Evolutionary conservation across 1,140 invertebrate genomes (phyloP), one percentile per base, ranked within the genome.

Genomic region (Pseudoatta argentina): DNA sequence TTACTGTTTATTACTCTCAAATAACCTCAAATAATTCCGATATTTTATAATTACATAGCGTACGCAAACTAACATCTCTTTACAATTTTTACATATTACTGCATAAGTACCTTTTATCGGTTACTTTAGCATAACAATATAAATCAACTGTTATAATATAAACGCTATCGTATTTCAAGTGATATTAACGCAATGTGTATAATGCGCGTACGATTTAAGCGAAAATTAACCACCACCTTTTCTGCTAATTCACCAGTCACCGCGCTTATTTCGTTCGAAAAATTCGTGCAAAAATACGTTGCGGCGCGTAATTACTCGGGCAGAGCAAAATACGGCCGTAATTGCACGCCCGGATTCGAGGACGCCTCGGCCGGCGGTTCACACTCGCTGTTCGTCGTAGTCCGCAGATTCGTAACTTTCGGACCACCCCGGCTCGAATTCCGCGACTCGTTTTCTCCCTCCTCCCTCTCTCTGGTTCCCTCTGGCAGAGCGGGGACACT

Each of bases 341-440:
- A 78, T 85, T 78, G 48, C 57, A 44, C 59, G 27, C 39, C 6
- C 21, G 55, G 71, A 83, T 83, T 83, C 69, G 67, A 59, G 44
- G 79, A 83, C 67, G 48, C 24, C 12, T 57, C 44, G 6, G 51
- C 48, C 30, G 30, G 30, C 30, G 30, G 34, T 61, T 48, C 69
- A 14, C 69, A 34, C n/a, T 83, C 67, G 55, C 79, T 39, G 53
- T 53, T 89, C 67, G 87, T 87, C 77, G 24, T 55, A 55, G 61
- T 24, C 67, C 48, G 44, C 16, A 59, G 61, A 91, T 87, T 87
- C 72, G 88, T 86, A 89, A 92, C 88, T 93, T 92, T 87, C 86
- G 90, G 91, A 91, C 89, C 92, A 91, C 89, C 92, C 91, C 72
- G 89, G 63, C 82, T 91, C 86, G 88, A 88, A 93, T 93, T 93